Percentiles rank a stretch among this genome's conserved stretches.
phyloP scores from a whole-genome alignment of 1,140 invertebrate genomes.

The Drosophila punjabiensis region DNA sequence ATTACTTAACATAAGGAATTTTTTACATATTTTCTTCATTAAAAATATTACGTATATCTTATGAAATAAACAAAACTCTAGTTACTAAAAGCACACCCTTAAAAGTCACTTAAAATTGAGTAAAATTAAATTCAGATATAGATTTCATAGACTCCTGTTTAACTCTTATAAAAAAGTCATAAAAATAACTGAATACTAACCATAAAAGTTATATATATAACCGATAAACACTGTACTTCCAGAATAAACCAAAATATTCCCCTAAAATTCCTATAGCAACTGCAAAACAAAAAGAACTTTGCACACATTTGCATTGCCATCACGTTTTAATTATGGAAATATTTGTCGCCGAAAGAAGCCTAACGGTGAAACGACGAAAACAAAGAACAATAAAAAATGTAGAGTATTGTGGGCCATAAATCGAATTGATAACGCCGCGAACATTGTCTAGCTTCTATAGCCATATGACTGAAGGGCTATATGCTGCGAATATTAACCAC shows the following conservation, averaged over 20 bases:
- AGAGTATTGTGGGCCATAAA: constrained; percentile 57
- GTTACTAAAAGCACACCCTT: too few relatives aligned
- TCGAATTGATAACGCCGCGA: constrained; percentile 61
- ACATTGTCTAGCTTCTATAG: constrained; percentile 16
- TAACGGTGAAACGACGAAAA: constrained; percentile 68
- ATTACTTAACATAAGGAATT: background rate
- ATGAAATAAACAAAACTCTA: too few relatives aligned
- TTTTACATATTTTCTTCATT: background rate
- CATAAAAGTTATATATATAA: background rate
- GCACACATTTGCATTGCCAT: constrained; percentile 9
- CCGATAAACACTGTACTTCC: background rate
- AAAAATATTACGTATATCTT: background rate
- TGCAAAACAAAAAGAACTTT: background rate
- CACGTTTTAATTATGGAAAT: constrained; percentile 80
- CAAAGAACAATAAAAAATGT: constrained; percentile 66
- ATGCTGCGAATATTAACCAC: constrained; percentile 59
- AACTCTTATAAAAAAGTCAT: background rate
- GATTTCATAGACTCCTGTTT: background rate
- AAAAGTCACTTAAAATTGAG: too few relatives aligned
- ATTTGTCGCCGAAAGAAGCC: constrained; percentile 51
- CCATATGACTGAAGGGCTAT: constrained; percentile 34
- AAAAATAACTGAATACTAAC: too few relatives aligned
- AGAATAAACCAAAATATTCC: constrained; percentile 2
- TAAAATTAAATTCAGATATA: background rate
- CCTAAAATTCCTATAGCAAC: constrained; percentile 13